Evolutionary conservation across 2,113 vertebrate species (phyloP), one percentile per base, ranked within the genome.

Genomic region (Hystrix brachyura): DNA sequence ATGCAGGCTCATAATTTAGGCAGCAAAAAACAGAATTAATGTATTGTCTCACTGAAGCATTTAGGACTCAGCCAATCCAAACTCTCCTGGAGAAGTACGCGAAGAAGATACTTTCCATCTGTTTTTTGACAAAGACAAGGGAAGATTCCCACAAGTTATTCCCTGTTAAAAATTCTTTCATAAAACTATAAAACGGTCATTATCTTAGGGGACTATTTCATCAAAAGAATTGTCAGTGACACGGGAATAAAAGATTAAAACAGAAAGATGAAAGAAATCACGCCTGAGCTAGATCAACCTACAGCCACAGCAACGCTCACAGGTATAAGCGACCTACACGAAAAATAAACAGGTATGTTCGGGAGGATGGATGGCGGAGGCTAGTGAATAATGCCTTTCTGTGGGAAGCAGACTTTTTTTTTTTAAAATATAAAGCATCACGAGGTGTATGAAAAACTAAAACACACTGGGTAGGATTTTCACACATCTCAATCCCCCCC

Each of bases 31-130:
- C 97, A 98, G 98, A 98, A 98, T 96, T 83, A 95, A 97, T 90
- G 97, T 95, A 96, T 97, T 96, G 97, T 90, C 96, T 97, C 91
- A 85, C 91, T 29, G 95, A 62, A 80, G 97, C 90, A 43, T 80
- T 89, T 67, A 85, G 96, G n/a, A 4, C 97, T 95, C 96, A 18
- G 97, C 98, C 98, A 98, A 95, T 96, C 97, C 98, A 97, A 98
- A 97, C 98, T 90, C 96, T 74, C 96, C 96, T 89, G 69, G 96
- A 94, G 97, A 98, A 98, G 97, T 97, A 98, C 72, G 98, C 98
- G 98, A 95, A 95, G 0, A 27, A 87, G 98, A 99, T 96, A 96
- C 96, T 98, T 98, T 97, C 98, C 99, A 99, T 99, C 98, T 99
- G 98, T 51, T 98, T 98, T 78, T 98, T 96, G 98, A 98, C 98